Percentiles rank a stretch among this genome's conserved stretches.
phyloP scores from a whole-genome alignment of 2,888 invertebrate genomes.

The Xanthorhoe spadicearia region DNA sequence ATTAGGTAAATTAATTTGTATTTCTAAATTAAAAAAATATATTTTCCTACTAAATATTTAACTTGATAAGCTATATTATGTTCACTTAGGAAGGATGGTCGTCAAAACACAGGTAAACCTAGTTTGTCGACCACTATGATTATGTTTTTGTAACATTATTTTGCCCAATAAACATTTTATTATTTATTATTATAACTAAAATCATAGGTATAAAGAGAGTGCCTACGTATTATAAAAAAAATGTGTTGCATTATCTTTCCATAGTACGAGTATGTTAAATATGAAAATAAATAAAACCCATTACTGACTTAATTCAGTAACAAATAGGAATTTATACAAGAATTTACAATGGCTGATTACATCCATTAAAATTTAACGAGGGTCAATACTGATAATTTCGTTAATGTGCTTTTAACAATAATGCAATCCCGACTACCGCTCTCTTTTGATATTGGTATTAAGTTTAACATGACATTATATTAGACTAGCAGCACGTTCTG shows the following conservation, averaged over 20 bases:
- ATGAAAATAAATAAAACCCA: constrained; percentile 10
- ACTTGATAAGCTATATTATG: too few species aligned
- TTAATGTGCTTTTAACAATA: constrained; percentile 23
- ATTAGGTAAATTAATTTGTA: neutral
- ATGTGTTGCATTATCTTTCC: neutral
- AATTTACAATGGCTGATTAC: constrained; percentile 9
- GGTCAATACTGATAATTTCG: constrained; percentile 23
- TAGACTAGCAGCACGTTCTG: neutral
- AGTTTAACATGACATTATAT: neutral
- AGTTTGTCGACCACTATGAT: too few species aligned
- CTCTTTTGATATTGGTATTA: neutral
- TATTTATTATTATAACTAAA: neutral
- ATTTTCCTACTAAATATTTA: too few species aligned
- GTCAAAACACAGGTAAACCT: too few species aligned
- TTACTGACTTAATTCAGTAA: constrained; percentile 13
- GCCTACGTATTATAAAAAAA: neutral
- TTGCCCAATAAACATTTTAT: too few species aligned
- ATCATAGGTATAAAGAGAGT: neutral
- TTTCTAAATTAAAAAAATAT: too few species aligned
- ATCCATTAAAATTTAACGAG: constrained; percentile 24
- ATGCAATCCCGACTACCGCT: constrained; percentile 7
- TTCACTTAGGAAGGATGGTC: too few species aligned
- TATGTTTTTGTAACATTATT: too few species aligned
- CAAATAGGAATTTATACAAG: constrained; percentile 7
- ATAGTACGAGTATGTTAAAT: neutral